phyloP scores from a whole-genome alignment of 2,113 vertebrate genomes.

The Rhinolophus ferrumequinum region DNA sequence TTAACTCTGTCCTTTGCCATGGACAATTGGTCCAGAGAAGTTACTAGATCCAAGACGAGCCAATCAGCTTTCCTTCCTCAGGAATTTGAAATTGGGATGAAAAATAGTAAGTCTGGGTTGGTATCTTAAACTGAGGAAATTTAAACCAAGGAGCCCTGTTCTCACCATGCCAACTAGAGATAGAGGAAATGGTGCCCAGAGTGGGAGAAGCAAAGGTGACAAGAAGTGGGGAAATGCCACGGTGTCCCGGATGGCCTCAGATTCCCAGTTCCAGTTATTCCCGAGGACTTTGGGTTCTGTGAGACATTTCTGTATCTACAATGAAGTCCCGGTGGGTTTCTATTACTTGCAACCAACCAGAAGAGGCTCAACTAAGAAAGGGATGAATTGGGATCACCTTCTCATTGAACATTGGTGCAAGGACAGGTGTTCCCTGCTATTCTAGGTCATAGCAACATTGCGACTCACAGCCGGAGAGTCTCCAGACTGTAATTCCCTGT shows the following conservation, averaged over 20 bases:
- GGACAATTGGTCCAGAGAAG: neutral
- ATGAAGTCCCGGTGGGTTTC: neutral
- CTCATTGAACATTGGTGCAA: neutral
- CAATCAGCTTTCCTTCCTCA: neutral
- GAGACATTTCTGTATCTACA: neutral
- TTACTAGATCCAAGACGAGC: neutral
- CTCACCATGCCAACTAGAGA: neutral
- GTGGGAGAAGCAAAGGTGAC: neutral
- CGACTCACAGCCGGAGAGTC: fast-evolving
- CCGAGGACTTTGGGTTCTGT: neutral
- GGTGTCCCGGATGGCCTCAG: neutral
- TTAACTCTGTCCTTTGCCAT: neutral
- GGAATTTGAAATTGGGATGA: neutral
- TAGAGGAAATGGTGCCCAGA: neutral
- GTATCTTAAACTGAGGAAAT: neutral
- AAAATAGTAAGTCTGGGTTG: neutral
- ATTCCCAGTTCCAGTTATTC: neutral
- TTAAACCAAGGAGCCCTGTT: neutral
- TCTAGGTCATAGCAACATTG: neutral
- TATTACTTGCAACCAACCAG: neutral
- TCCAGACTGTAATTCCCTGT: neutral
- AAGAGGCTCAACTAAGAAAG: neutral
- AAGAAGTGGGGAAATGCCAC: neutral
- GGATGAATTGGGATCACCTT: neutral
- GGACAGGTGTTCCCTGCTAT: no score